These are phyloP conservation scores for Elanus axillaris DNA, from an alignment of 2,113 vertebrate species.

Conservation along the genomic window DNA sequence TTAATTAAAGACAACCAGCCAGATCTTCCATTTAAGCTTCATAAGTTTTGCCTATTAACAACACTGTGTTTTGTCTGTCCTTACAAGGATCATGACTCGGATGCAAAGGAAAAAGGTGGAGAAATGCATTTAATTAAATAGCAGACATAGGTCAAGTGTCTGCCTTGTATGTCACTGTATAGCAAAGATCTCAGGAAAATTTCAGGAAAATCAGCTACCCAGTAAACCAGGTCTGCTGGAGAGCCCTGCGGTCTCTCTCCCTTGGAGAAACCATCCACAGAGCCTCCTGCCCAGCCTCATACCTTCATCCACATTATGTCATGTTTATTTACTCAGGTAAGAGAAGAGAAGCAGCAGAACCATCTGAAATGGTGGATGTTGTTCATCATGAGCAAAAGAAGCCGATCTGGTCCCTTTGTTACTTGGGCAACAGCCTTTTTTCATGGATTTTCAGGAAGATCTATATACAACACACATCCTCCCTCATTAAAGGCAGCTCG, in stretches of 20 bases:
- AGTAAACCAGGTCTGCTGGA: neutral
- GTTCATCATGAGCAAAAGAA: neutral
- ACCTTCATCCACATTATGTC: neutral
- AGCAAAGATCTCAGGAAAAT: conserved; percentile 61
- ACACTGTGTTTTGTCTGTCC: conserved; percentile 63
- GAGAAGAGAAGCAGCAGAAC: neutral
- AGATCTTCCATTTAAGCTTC: conserved; percentile 57
- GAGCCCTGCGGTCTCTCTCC: conserved; percentile 24
- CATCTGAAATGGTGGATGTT: neutral
- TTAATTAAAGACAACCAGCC: conserved; percentile 61
- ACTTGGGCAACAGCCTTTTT: conserved; percentile 3
- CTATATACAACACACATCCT: conserved; percentile 36
- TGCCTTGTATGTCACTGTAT: conserved; percentile 72
- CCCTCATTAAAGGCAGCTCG: conserved; percentile 20
- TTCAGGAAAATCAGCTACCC: conserved; percentile 49
- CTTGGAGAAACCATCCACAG: conserved; percentile 14
- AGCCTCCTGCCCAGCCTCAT: neutral
- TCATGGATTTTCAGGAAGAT: conserved; percentile 38
- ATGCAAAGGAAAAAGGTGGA: conserved; percentile 30
- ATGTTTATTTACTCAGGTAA: neutral
- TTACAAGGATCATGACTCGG: conserved; percentile 22
- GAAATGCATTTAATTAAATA: conserved; percentile 64
- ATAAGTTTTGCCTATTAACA: conserved; percentile 57
- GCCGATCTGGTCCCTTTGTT: neutral
- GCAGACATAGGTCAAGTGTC: conserved; percentile 69